These are phyloP conservation scores for Ricordea florida DNA, from an alignment of 92 coral and sea anemone genomes.

Conservation along the genomic window DNA sequence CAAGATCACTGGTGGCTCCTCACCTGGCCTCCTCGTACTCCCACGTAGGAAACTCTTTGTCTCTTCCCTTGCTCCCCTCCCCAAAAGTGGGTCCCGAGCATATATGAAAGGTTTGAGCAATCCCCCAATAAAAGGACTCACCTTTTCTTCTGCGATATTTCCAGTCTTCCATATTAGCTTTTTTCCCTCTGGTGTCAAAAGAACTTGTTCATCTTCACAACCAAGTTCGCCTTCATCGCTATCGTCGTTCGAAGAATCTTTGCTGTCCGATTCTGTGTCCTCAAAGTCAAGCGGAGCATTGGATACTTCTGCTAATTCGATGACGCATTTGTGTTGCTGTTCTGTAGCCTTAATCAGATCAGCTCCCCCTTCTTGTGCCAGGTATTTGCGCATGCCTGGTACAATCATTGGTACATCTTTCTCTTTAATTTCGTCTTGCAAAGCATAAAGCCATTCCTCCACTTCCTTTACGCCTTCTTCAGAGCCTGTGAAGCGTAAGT, in stretches of 20 bases:
- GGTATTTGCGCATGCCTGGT: conserved; percentile 23
- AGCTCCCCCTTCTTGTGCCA: conserved; percentile 8
- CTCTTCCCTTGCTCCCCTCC: background rate
- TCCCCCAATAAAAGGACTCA: background rate
- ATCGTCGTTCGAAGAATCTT: conserved; percentile 2
- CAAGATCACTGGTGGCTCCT: no score
- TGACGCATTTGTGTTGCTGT: conserved; percentile 1
- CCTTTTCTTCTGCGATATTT: conserved; percentile 20
- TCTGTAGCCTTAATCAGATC: background rate
- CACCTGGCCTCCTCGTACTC: no score
- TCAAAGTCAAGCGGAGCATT: conserved; percentile 1
- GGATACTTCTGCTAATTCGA: background rate
- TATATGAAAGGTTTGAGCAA: background rate
- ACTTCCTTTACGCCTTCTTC: conserved; percentile 38
- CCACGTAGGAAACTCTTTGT: no score
- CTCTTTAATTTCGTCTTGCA: conserved; percentile 24
- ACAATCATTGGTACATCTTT: background rate
- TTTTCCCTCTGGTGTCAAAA: background rate
- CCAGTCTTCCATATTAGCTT: conserved; percentile 17
- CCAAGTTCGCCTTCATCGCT: background rate
- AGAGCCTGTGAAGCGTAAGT: background rate
- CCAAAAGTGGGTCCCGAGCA: no score
- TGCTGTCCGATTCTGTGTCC: conserved; percentile 2
- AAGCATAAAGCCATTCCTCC: conserved; percentile 2
- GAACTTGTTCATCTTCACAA: background rate